Evolutionary conservation across 2,797 vertebrate species (phyloP).

Genomic region (Onychomys leucogaster): DNA sequence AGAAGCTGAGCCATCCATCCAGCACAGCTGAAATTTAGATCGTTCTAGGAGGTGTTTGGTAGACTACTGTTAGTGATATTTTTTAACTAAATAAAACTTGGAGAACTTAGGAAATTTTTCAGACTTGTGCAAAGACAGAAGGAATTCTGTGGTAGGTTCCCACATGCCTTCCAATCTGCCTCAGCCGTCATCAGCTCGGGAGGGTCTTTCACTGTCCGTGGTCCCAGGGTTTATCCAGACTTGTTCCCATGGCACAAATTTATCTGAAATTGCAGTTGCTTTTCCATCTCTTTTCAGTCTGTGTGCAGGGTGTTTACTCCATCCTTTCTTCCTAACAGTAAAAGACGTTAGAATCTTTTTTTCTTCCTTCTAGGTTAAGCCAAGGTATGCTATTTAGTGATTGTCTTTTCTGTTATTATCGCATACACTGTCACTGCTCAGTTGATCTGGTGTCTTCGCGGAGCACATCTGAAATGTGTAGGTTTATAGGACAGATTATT

Average conservation of each 20-base stretch:
- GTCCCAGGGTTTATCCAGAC: background rate
- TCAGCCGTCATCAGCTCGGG: background rate
- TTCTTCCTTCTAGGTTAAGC: constrained; percentile 30
- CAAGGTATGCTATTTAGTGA: background rate
- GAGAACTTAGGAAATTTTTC: constrained; percentile 26
- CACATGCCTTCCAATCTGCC: background rate
- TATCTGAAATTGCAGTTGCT: background rate
- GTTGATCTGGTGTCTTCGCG: background rate
- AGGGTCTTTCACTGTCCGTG: background rate
- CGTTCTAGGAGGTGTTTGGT: constrained; percentile 20
- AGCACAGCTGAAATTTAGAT: constrained; percentile 38
- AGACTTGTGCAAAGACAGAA: background rate
- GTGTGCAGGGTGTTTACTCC: constrained; percentile 5
- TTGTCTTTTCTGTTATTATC: background rate
- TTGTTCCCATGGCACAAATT: constrained; percentile 25
- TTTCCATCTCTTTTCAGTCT: background rate
- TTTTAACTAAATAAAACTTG: constrained; percentile 19
- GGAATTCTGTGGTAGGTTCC: background rate
- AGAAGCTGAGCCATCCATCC: constrained; percentile 7
- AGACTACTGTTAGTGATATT: background rate
- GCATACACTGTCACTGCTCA: background rate
- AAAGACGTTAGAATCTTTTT: constrained; percentile 16
- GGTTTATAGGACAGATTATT: background rate
- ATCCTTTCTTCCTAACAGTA: constrained; percentile 38
- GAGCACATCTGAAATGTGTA: background rate